phyloP scores from a whole-genome alignment of 2,888 invertebrate species.

The Malacosoma neustria region DNA sequence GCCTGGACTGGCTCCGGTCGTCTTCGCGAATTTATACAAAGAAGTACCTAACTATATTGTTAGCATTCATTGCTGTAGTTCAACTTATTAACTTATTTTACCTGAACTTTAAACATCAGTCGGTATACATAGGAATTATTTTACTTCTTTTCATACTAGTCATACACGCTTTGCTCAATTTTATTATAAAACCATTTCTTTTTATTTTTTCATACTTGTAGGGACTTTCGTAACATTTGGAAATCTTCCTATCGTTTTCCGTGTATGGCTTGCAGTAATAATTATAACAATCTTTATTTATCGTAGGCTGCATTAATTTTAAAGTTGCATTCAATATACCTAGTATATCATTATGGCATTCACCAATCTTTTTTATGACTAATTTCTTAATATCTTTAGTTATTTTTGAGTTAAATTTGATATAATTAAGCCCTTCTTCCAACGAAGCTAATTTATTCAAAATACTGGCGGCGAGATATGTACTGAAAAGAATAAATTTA shows the following conservation, averaged over 20 bases:
- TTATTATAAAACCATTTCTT: constrained; percentile 11
- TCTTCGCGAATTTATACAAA: too few relatives aligned
- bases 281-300: constrained; percentile 25
- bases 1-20: too few relatives aligned
- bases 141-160: constrained; percentile 21
- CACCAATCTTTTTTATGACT: constrained; percentile 32
- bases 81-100: too few relatives aligned
- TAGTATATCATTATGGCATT: constrained; percentile 30
- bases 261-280: constrained; percentile 38
- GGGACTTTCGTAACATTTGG: constrained; percentile 16
- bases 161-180: constrained; percentile 12
- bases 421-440: constrained; percentile 55
- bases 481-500: too few relatives aligned
- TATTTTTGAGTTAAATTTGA: constrained; percentile 53
- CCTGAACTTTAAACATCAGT: constrained; percentile 14
- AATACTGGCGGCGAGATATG: constrained; percentile 36
- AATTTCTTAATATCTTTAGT: constrained; percentile 47
- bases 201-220: constrained; percentile 5
- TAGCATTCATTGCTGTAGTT: too few relatives aligned
- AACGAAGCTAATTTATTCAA: constrained; percentile 39
- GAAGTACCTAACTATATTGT: neutral
- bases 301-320: constrained; percentile 33
- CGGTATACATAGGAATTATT: constrained; percentile 28
- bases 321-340: constrained; percentile 36
- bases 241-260: constrained; percentile 37